Conservation (phyloP, 2,797 vertebrate species). For the Kryptopterus vitreolus region DNA sequence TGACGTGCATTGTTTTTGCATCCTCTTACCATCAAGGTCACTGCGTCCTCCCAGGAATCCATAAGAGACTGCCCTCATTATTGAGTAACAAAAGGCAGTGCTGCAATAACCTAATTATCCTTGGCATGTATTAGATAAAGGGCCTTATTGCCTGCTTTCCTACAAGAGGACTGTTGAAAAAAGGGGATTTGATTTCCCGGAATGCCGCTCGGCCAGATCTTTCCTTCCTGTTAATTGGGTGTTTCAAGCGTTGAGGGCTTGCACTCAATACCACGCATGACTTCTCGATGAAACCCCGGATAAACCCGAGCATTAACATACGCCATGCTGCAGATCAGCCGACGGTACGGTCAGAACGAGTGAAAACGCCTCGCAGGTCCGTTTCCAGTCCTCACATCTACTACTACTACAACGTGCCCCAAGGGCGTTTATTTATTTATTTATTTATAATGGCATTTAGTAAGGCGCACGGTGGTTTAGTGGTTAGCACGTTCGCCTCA, state of each 20-base stretch:
- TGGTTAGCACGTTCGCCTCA: too few species aligned
- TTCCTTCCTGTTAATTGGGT: constrained; percentile 59
- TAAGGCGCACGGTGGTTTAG: too few species aligned
- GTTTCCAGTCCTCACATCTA: neutral
- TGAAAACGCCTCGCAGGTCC: neutral
- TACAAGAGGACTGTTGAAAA: constrained; percentile 52
- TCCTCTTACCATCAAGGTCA: constrained; percentile 56
- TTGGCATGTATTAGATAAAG: constrained; percentile 63
- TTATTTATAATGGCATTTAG: too few species aligned
- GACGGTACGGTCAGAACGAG: constrained; percentile 9
- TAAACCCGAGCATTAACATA: constrained; percentile 45
- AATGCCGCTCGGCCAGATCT: constrained; percentile 51
- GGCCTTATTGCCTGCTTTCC: constrained; percentile 55
- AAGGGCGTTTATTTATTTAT: constrained; percentile 35
- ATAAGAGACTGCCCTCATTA: constrained; percentile 59
- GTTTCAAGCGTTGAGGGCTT: constrained; percentile 55
- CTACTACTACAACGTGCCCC: constrained; percentile 22
- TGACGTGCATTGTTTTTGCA: constrained; percentile 45
- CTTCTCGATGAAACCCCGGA: constrained; percentile 28
- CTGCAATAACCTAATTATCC: constrained; percentile 63
- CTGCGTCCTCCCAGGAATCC: constrained; percentile 52
- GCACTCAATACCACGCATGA: constrained; percentile 36
- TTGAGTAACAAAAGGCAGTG: constrained; percentile 58
- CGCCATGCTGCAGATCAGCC: constrained; percentile 19
- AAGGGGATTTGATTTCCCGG: constrained; percentile 59